A percentile compares a stretch with the other conserved stretches of the same genome.
These are phyloP conservation scores for Erythrocercus mccallii DNA, from an alignment of 2,113 vertebrate genomes.

Conservation along the genomic window DNA sequence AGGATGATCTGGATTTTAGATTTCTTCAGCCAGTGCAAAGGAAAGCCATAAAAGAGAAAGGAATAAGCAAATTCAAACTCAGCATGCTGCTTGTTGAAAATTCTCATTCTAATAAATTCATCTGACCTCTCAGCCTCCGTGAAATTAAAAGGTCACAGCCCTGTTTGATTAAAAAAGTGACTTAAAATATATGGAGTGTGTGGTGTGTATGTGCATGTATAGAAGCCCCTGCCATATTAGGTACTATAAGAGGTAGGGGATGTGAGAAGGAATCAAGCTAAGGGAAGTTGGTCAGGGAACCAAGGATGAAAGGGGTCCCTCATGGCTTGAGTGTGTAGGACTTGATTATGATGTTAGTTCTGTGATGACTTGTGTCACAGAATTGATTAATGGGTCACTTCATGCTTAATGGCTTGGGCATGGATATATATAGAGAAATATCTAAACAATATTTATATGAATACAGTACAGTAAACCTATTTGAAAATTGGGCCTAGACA, in stretches of 20 bases:
- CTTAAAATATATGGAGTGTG: not conserved
- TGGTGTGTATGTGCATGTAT: not conserved
- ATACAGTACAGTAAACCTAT: not conserved
- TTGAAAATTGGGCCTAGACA: not conserved
- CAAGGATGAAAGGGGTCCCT: not conserved
- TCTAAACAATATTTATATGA: not conserved
- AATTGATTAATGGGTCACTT: not conserved
- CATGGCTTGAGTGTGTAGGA: not conserved
- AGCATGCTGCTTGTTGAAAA: slow-evolving; percentile 17
- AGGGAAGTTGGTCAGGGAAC: not conserved
- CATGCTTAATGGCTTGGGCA: not conserved
- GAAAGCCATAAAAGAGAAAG: slow-evolving; percentile 12
- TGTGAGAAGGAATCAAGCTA: not conserved
- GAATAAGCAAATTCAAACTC: slow-evolving; percentile 19
- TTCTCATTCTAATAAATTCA: slow-evolving; percentile 28
- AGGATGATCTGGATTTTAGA: slow-evolving; percentile 64
- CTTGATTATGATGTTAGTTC: not conserved
- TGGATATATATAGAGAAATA: not conserved
- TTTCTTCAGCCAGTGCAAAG: not conserved
- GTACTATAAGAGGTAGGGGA: not conserved
- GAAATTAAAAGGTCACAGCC: slow-evolving; percentile 25
- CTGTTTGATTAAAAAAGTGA: not conserved
- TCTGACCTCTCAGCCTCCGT: not conserved
- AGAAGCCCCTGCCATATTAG: not conserved
- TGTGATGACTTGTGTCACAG: not conserved